Base-by-base conservation (phyloP, 2,888 invertebrate genomes). In the Noctua janthe region DNA sequence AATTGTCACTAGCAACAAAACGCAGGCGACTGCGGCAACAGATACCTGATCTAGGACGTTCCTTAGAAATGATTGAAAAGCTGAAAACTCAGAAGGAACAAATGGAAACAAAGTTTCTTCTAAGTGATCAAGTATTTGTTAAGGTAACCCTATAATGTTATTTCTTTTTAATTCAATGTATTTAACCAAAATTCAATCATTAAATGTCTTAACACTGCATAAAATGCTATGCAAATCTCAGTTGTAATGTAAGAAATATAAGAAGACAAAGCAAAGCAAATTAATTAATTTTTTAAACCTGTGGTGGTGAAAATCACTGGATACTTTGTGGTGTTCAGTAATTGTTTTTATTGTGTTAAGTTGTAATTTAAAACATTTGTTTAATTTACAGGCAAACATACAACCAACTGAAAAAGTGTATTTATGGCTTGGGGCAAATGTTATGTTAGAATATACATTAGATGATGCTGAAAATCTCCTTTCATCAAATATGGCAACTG, bases 371-470 rank as follows among this genome's bases (percentile, higher is more conserved):
- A 51, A 71, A 43, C 7, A 23, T 64, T 56, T 29, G 47, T 23
- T 71, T 69, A 7, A 17, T 71, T 96, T 98, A 64, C 98, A 98
- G 97, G 99, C 99, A 1, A 97, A 97, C 91, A 98, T 99, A 87
- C 98, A 98, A 86, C 99, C 99, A 3, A 99, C 99, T 47, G 98
- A 99, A 91, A 99, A 98, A 91, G 99, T 99, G 23, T 98, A 98
- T 89, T 95, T 98, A 77, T 98, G 98, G 98, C 95, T 98, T 77
- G 98, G 98, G 69, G 98, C 99, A 5, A 99, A 99, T 97, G 99
- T 99, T 10, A 99, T 99, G 99, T 96, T 99, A 91, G 99, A 99
- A 96, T 99, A 99, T 96, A 98, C 98, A 49, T 96, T 99, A 89
- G 98, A 98, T 88, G 99, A 99, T 96, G 99, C 99, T 54, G 98